A percentile compares a stretch with the other conserved stretches of the same genome.
These are phyloP conservation scores for Tipula unca DNA, from an alignment of 2,888 invertebrate genomes.

Conservation along the genomic window DNA sequence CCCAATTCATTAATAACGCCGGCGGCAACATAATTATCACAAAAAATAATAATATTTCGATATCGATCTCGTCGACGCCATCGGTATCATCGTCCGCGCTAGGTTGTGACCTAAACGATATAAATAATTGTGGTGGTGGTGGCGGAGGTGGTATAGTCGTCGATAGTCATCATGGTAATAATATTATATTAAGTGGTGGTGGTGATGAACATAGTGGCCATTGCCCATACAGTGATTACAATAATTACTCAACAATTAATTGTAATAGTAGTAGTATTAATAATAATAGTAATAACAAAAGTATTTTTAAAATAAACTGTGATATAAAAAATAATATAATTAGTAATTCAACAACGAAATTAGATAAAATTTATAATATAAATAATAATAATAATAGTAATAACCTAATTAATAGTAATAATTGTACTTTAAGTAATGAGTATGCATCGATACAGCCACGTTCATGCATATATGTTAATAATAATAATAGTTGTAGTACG, in stretches of 20 bases:
- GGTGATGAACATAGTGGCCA: neutral
- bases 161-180: neutral
- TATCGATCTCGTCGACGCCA: neutral
- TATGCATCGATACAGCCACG: neutral
- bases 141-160: neutral
- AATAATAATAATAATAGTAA: neutral
- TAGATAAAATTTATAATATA: conserved; percentile 15
- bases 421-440: neutral
- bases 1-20: neutral
- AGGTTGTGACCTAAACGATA: neutral
- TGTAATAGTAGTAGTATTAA: neutral
- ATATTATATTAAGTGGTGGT: neutral
- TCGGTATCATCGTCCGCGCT: neutral
- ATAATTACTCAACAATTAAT: conserved; percentile 17
- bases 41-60: neutral
- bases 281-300: conserved; percentile 1
- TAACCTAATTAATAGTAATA: neutral
- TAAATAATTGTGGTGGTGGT: neutral
- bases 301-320: conserved; percentile 17
- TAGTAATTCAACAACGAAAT: conserved; percentile 16
- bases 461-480: neutral
- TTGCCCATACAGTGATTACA: neutral
- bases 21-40: neutral
- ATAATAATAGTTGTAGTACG: neutral
- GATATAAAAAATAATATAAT: conserved; percentile 16